Evolutionary conservation across 2,113 vertebrate species (phyloP).

Genomic region (Garra rufa): DNA sequence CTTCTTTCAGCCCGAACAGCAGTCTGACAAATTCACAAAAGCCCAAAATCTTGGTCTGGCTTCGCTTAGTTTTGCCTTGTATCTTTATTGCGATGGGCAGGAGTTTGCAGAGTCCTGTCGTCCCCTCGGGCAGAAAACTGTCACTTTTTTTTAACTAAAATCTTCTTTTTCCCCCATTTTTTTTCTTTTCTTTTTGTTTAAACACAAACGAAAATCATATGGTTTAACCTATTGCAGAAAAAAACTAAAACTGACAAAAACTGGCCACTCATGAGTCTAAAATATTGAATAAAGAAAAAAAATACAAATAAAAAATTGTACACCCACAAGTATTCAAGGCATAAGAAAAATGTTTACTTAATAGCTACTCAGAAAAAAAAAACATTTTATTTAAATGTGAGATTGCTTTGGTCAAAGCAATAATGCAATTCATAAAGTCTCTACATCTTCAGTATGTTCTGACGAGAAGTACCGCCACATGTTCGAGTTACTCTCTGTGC

Average conservation of each 20-base stretch:
- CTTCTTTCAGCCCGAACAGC: slow-evolving; percentile 64
- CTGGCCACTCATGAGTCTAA: too few relatives aligned
- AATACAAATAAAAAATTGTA: neutral
- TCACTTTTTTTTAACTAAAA: too few relatives aligned
- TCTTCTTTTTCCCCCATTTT: too few relatives aligned
- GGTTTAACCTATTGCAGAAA: too few relatives aligned
- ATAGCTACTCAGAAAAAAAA: neutral
- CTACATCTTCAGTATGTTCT: neutral
- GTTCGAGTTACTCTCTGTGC: neutral
- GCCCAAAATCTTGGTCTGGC: slow-evolving; percentile 62
- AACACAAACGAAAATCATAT: too few relatives aligned
- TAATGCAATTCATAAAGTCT: neutral
- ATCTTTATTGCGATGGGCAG: slow-evolving; percentile 74
- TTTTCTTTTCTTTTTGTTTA: too few relatives aligned
- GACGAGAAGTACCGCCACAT: neutral
- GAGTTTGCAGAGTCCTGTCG: slow-evolving; percentile 68
- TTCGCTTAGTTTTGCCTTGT: slow-evolving; percentile 64
- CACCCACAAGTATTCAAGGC: neutral
- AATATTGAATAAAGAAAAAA: too few relatives aligned
- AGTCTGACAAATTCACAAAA: slow-evolving; percentile 68
- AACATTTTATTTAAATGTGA: neutral
- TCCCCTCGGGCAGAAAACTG: slow-evolving; percentile 79
- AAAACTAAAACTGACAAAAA: too few relatives aligned
- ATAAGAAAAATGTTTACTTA: neutral
- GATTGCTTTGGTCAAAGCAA: neutral